Percentiles rank a stretch among this genome's conserved stretches.
Evolutionary conservation across 2,888 invertebrate genomes (phyloP).

Genomic region (Scaptomyza polygonia): DNA sequence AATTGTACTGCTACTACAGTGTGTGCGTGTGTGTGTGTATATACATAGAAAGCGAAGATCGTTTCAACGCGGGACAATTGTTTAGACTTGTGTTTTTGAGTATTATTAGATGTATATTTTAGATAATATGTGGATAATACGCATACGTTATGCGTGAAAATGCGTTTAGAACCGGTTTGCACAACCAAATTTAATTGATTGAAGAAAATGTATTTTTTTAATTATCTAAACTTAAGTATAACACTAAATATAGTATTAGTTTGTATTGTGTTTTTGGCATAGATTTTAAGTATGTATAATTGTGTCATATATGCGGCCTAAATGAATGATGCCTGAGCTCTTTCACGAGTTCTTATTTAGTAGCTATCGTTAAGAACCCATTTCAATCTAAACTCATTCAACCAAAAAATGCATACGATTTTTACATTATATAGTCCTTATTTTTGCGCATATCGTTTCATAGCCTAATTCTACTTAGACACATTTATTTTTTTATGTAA

Average conservation of each 20-base stretch:
- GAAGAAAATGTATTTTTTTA: constrained; percentile 67
- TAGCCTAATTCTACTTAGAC: background rate
- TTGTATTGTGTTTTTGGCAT: constrained; percentile 19
- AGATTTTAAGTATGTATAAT: constrained; percentile 8
- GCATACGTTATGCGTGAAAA: background rate
- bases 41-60: constrained; percentile 6
- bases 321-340: constrained; percentile 21
- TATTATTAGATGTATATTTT: constrained; percentile 81
- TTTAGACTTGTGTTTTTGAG: constrained; percentile 82
- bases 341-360: constrained; percentile 7
- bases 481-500: no score
- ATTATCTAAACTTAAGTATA: constrained; percentile 59
- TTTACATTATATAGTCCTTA: no score
- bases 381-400: background rate
- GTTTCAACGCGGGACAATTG: constrained; percentile 37
- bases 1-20: background rate
- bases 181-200: constrained; percentile 39
- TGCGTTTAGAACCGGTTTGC: constrained; percentile 44
- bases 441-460: no score
- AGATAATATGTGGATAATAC: constrained; percentile 57
- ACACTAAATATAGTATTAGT: constrained; percentile 20
- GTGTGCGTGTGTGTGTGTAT: background rate
- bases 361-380: constrained; percentile 11
- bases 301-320: constrained; percentile 2
- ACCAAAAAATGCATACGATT: background rate